These are phyloP conservation scores for Nesospiza acunhae DNA, from an alignment of 2,113 vertebrate genomes.

Conservation along the genomic window DNA sequence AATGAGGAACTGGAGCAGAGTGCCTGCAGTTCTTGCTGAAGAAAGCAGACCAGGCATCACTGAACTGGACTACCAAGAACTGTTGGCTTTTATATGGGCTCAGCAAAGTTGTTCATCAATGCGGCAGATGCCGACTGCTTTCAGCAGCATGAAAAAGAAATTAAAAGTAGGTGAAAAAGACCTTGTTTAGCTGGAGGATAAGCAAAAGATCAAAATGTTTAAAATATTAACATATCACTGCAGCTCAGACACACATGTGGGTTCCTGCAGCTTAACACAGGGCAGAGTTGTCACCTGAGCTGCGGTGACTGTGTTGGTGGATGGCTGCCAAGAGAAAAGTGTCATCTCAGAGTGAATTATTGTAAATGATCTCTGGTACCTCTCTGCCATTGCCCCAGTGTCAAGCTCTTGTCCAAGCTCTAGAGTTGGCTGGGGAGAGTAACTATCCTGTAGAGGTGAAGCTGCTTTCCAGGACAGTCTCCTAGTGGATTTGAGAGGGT, in stretches of 20 bases:
- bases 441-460: not conserved
- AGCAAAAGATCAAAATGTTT: conserved; percentile 32
- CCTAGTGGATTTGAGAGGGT: not conserved
- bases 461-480: not conserved
- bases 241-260: not conserved
- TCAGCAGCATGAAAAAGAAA: conserved; percentile 3
- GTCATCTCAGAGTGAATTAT: not conserved
- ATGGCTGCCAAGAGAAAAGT: not conserved
- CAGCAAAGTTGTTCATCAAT: not conserved
- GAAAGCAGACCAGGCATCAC: not conserved
- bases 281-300: not conserved
- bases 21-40: not conserved
- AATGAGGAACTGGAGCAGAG: not conserved
- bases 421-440: not conserved
- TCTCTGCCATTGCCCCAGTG: not conserved
- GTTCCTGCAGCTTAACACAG: not conserved
- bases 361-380: not conserved
- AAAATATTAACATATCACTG: not conserved
- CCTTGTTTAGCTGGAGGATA: conserved; percentile 10
- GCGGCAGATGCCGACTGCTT: fast-evolving
- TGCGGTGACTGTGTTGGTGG: not conserved
- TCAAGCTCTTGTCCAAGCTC: not conserved
- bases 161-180: conserved; percentile 1
- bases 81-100: not conserved
- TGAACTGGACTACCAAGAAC: not conserved